Base-by-base conservation (phyloP, 1,140 invertebrate genomes). In the Drosophila fuyamai region DNA sequence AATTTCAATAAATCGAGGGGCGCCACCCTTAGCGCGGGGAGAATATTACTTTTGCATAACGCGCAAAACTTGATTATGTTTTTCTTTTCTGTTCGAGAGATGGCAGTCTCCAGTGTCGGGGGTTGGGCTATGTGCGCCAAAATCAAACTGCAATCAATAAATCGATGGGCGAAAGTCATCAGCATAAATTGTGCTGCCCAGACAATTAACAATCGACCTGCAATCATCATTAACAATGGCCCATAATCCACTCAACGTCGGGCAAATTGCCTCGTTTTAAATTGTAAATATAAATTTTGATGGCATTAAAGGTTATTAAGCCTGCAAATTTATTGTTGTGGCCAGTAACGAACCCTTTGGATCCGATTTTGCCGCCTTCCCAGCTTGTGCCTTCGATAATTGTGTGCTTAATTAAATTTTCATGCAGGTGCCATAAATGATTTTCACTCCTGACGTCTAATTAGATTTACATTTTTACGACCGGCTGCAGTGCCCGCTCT, bases 381-480 rank as follows among this genome's bases (percentile, higher is more conserved):
- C 59, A 35, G 36, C 27, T 48, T 35, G 13, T 29, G 12, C 47
- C 35, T 36, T 54, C 67, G 81, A 90, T 84, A 88, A 88, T 88
- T 88, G 84, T 68, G 84, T 70, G 76, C 84, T 88, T 88, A 89
- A 88, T 88, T 88, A 88, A 88, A 88, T 89, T 89, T 89, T 88
- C 73, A 89, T 88, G 85, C 84, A 88, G 84, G 76, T 89, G 80
- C 76, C 62, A 88, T 88, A 88, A 88, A 89, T 84, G 85, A 84
- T 88, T 81, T 88, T 84, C 79, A 43, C 58, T 50, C 72, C 50
- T 51, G 71, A 47, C 60, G 57, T 79, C 72, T 88, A 89, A 88
- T 88, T 83, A 88, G 84, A 89, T 89, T 88, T 86, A 47, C 76
- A 41, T 61, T 83, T 75, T 85, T 84, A 76, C 73, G 79, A 74